These are phyloP conservation scores for Panagrolaimus sp. DNA, from an alignment of 1,140 invertebrate species.

Conservation along the genomic window DNA sequence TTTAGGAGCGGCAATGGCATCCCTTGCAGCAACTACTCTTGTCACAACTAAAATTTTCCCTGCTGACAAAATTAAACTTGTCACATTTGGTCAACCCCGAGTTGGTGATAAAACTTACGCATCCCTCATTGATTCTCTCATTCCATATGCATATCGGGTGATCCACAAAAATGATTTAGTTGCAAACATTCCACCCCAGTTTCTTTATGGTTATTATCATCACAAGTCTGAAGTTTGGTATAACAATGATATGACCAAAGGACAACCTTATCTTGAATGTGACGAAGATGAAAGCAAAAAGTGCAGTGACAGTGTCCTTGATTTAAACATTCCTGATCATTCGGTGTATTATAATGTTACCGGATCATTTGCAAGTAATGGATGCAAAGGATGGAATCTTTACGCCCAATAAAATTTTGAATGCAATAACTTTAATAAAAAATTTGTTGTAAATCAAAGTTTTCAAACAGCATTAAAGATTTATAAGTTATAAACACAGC, in stretches of 20 bases:
- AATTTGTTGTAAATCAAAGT: no score
- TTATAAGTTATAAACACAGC: no score
- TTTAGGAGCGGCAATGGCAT: conserved; percentile 23
- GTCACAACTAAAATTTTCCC: conserved; percentile 1
- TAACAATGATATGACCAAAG: conserved; percentile 13
- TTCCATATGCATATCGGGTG: neutral
- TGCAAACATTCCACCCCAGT: conserved; percentile 17
- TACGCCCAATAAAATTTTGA: no score
- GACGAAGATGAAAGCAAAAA: neutral
- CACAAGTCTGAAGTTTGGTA: conserved; percentile 51
- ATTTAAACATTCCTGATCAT: neutral
- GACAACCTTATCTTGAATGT: conserved; percentile 1
- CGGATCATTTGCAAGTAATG: neutral
- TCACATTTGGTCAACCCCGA: conserved; percentile 46
- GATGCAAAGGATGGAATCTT: neutral
- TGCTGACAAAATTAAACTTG: conserved; percentile 14
- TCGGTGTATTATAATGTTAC: neutral
- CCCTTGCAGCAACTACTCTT: conserved; percentile 33
- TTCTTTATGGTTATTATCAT: conserved; percentile 21
- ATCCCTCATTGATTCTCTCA: neutral
- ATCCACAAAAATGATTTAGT: neutral
- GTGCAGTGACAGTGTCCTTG: neutral
- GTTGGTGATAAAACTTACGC: conserved; percentile 30
- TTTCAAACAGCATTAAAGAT: no score
- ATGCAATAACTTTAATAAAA: no score